Base-by-base conservation (phyloP, 2,113 vertebrate genomes). In the Podarcis raffonei region DNA sequence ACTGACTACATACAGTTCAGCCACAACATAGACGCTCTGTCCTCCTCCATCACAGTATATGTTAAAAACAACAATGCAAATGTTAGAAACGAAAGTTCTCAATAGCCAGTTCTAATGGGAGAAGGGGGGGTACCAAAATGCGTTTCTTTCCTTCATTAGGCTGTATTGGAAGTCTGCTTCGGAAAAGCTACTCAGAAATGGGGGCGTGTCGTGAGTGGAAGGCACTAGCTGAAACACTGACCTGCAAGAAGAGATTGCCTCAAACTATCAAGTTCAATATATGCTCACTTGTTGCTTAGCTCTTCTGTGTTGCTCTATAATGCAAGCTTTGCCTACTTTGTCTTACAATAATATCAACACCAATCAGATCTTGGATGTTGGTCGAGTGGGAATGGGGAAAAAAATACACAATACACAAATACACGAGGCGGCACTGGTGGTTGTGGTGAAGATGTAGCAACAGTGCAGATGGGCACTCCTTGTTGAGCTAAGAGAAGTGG, bases 21-120 rank as follows among this genome's bases (percentile, higher is more conserved):
- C 88, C 97, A 83, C 87, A 96, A 94, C 96, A 97, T 91, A 97
- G 75, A 98, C 97, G 96, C 97, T 97, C 96, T 95, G 96, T 92
- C 92, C 95, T 95, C 86, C 11, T 95, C 95, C 96, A 96, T 97
- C 97, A 97, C 95, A 96, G 97, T 95, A 95, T 95, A 94, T 79
- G 86, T 94, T 90, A 20, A 79, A 93, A 94, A 78, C 94, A 88
- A 93, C 1, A 88, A 95, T 1, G 85, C 92, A 92, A 93, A 91
- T 89, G 87, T 86, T 87, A 95, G 89, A 93, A 92, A 95, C 89
- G 25, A 89, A 53, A 91, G 93, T 93, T 87, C 89, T 93, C 86
- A 85, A 86, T 91, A 93, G 81, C 90, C 68, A 66, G 80, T 80
- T 94, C 89, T 83, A 93, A 92, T 90, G 91, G 74, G 87, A 83